phyloP scores from a whole-genome alignment of 2,888 invertebrate species.

The Harpalus rufipes region DNA sequence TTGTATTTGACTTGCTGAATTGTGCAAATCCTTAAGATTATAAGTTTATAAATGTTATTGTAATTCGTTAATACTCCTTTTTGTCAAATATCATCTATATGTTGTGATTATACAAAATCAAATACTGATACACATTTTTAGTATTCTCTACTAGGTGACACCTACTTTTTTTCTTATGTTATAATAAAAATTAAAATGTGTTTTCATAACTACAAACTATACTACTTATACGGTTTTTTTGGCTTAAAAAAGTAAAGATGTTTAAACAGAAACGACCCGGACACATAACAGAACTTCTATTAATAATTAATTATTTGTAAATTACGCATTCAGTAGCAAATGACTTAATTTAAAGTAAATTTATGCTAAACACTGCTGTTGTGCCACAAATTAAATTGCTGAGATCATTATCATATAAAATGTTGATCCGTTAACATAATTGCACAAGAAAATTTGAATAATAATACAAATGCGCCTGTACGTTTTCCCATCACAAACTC shows the following conservation, averaged over 20 bases:
- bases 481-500: not conserved
- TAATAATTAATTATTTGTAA: not conserved
- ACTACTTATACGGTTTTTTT: not conserved
- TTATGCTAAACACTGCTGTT: constrained; percentile 43
- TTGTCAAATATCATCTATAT: no score
- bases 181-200: no score
- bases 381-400: constrained; percentile 21
- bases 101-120: no score
- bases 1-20: no score
- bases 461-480: not conserved
- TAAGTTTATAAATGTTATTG: no score
- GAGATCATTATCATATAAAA: constrained; percentile 14
- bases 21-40: no score
- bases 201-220: no score
- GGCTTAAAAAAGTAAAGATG: not conserved
- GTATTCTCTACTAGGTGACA: no score
- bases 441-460: constrained; percentile 29
- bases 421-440: constrained; percentile 29
- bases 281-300: not conserved
- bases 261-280: constrained; percentile 1
- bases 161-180: no score
- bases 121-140: no score
- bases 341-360: constrained; percentile 37
- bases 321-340: not conserved
- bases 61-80: no score